phyloP scores from a whole-genome alignment of 1,140 invertebrate genomes.

The Penaeus japonicus region DNA sequence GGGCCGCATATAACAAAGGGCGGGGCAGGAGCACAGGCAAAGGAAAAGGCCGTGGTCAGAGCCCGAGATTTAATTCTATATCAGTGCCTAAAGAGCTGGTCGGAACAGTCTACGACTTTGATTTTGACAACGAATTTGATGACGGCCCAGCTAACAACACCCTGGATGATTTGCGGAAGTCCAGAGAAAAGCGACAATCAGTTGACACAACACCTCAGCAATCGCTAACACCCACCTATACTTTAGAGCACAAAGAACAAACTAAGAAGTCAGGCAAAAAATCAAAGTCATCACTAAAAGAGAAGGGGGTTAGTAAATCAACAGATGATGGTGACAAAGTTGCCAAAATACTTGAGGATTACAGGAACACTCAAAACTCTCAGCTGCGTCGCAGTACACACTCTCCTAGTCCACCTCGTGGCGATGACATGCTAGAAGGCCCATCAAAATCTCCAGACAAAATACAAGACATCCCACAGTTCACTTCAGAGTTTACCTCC shows the following conservation, averaged over 20 bases:
- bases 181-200: constrained; percentile 81
- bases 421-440: constrained; percentile 2
- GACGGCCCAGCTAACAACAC: constrained; percentile 62
- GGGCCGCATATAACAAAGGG: constrained; percentile 57
- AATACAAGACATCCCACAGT: constrained; percentile 4
- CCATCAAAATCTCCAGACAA: constrained; percentile 33
- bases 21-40: constrained; percentile 55
- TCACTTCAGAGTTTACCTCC: not conserved
- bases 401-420: constrained; percentile 40
- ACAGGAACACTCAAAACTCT: constrained; percentile 49
- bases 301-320: constrained; percentile 19
- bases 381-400: constrained; percentile 43
- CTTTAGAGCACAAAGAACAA: constrained; percentile 49
- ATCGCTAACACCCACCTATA: constrained; percentile 48
- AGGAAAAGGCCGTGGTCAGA: constrained; percentile 66
- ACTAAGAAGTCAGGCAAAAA: constrained; percentile 54
- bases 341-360: constrained; percentile 51
- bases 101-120: constrained; percentile 85
- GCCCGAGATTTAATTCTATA: constrained; percentile 69
- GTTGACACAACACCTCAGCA: constrained; percentile 67
- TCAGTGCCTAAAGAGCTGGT: constrained; percentile 68
- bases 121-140: constrained; percentile 78
- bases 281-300: constrained; percentile 49
- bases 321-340: constrained; percentile 43
- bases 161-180: constrained; percentile 78